These are phyloP conservation scores for Stegodyphus mimosarum DNA, from an alignment of 1,140 invertebrate genomes.

Conservation along the genomic window DNA sequence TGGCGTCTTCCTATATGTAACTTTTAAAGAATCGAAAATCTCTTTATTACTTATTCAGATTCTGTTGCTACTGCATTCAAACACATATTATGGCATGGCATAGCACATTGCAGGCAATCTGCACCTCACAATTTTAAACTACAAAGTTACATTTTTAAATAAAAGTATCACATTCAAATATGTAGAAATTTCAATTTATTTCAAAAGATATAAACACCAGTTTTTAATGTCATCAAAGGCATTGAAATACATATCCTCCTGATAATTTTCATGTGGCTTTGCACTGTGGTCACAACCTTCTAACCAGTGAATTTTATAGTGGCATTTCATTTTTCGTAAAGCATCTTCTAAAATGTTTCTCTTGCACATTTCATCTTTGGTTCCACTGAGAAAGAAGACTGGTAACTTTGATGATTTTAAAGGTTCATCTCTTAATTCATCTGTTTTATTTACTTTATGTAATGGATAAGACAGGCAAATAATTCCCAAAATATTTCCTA, in stretches of 20 bases:
- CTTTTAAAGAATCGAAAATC: no score
- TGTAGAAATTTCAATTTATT: no score
- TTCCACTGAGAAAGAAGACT: slow-evolving; percentile 43
- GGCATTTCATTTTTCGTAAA: neutral
- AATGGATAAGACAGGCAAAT: slow-evolving; percentile 46
- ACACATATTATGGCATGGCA: no score
- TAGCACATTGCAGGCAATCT: no score
- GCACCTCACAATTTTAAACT: no score
- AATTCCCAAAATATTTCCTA: slow-evolving; percentile 25
- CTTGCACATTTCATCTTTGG: slow-evolving; percentile 54
- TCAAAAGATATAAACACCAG: slow-evolving; percentile 9
- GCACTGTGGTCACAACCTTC: slow-evolving; percentile 20
- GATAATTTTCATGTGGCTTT: slow-evolving; percentile 16
- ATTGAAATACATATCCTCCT: slow-evolving; percentile 8
- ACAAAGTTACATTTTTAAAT: neutral
- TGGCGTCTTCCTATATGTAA: no score
- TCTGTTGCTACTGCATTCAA: no score
- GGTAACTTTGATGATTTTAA: slow-evolving; percentile 12
- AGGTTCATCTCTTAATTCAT: slow-evolving; percentile 35
- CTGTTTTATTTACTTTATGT: slow-evolving; percentile 6
- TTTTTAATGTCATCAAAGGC: slow-evolving; percentile 24
- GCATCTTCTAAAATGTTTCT: slow-evolving; percentile 18
- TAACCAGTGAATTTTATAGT: slow-evolving; percentile 39
- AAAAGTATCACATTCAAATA: neutral
- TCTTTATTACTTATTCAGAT: no score